Conservation (phyloP, 2,113 vertebrate genomes). For the Pleuronectes platessa region DNA sequence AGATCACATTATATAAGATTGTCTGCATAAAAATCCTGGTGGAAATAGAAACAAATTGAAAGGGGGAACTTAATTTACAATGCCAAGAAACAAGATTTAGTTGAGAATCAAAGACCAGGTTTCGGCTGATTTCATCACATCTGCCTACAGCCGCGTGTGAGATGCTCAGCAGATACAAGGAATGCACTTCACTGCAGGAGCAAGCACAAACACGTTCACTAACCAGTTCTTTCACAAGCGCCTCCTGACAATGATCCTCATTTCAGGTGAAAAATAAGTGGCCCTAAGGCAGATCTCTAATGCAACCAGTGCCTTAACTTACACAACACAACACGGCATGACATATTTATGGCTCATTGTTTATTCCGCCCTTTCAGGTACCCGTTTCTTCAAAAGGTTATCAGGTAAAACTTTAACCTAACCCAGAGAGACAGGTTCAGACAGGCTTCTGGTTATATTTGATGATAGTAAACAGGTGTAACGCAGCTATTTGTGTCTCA, state of each 20-base stretch:
- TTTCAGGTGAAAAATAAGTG: constrained; percentile 9
- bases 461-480: neutral
- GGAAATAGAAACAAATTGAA: neutral
- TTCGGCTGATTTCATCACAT: constrained; percentile 3
- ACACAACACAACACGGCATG: neutral
- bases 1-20: neutral
- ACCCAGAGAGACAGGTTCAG: neutral
- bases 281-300: constrained; percentile 11
- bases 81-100: neutral
- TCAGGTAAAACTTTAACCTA: neutral
- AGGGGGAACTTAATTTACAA: neutral
- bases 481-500: constrained; percentile 35
- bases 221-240: neutral
- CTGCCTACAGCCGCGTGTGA: neutral
- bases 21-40: neutral
- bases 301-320: neutral
- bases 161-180: constrained; percentile 24
- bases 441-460: neutral
- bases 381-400: neutral
- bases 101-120: neutral
- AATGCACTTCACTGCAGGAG: constrained; percentile 29
- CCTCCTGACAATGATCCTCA: constrained; percentile 10
- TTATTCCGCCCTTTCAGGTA: neutral
- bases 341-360: constrained; percentile 1
- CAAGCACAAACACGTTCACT: constrained; percentile 64